A percentile compares a stretch with the other conserved stretches of the same genome.
Evolutionary conservation across 2,113 vertebrate genomes (phyloP).

Genomic region (Mionectes macconnelli): DNA sequence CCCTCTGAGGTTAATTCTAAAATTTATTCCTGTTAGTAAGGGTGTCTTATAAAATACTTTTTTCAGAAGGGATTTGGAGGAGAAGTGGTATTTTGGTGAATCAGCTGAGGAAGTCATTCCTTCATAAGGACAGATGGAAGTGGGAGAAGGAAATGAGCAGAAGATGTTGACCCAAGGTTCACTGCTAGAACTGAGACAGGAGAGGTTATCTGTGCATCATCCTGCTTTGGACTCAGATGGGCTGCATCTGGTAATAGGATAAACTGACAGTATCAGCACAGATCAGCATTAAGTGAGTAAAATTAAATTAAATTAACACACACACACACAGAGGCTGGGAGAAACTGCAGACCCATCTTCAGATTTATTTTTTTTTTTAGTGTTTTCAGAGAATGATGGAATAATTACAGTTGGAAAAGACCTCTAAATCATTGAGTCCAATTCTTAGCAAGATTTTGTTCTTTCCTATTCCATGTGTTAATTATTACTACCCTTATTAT

Average conservation of each 20-base stretch:
- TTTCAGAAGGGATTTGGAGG: not conserved
- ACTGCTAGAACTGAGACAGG: not conserved
- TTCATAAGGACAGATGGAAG: not conserved
- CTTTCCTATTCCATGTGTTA: not conserved
- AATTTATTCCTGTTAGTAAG: not conserved
- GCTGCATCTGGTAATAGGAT: not conserved
- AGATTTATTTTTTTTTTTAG: not conserved
- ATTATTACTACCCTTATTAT: not conserved
- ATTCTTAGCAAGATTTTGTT: not conserved
- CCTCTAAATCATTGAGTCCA: not conserved
- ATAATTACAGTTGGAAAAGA: not conserved
- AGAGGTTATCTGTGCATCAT: not conserved
- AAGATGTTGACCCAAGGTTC: not conserved
- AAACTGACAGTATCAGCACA: not conserved
- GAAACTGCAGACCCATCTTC: not conserved
- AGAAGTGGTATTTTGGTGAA: not conserved
- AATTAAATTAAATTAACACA: not conserved
- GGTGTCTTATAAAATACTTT: not conserved
- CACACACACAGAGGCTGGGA: not conserved
- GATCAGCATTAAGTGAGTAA: not conserved
- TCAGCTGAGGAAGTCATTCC: not conserved
- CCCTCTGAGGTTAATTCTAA: not conserved
- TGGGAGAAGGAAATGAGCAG: not conserved
- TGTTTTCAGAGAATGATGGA: not conserved
- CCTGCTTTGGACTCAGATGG: not conserved